These are phyloP conservation scores for Actinia tenebrosa DNA, from an alignment of 64 coral and sea anemone species.

Conservation along the genomic window DNA sequence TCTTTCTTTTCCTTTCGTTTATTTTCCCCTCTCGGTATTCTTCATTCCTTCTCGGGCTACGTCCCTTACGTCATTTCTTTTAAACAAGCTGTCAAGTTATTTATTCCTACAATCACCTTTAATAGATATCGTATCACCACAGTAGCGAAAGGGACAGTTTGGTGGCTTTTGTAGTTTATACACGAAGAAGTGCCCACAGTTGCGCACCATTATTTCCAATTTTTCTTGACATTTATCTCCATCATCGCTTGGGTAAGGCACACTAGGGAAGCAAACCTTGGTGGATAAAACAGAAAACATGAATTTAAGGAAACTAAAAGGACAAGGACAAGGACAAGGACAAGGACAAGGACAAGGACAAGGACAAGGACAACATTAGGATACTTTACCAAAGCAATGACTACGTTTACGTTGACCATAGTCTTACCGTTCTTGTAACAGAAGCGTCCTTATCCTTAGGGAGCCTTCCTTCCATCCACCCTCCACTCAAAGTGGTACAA, in stretches of 20 bases:
- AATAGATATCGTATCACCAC: neutral
- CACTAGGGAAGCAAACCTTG: neutral
- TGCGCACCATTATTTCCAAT: neutral
- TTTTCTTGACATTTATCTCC: neutral
- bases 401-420: too few species aligned
- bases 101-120: neutral
- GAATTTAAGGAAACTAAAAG: too few species aligned
- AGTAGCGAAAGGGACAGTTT: neutral
- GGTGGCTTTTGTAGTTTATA: neutral
- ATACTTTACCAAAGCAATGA: too few species aligned
- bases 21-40: too few species aligned
- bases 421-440: neutral
- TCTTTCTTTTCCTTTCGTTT: too few species aligned
- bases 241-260: too few species aligned
- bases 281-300: neutral
- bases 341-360: too few species aligned
- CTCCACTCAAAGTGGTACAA: neutral
- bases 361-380: too few species aligned
- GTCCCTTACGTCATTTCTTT: too few species aligned
- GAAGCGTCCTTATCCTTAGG: neutral
- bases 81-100: neutral
- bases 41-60: too few species aligned
- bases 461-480: neutral
- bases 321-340: too few species aligned
- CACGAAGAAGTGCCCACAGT: constrained; percentile 19